Percentiles rank a stretch among this genome's conserved stretches.
These are phyloP conservation scores for Colletes latitarsis DNA, from an alignment of 1,140 invertebrate genomes.

Conservation along the genomic window DNA sequence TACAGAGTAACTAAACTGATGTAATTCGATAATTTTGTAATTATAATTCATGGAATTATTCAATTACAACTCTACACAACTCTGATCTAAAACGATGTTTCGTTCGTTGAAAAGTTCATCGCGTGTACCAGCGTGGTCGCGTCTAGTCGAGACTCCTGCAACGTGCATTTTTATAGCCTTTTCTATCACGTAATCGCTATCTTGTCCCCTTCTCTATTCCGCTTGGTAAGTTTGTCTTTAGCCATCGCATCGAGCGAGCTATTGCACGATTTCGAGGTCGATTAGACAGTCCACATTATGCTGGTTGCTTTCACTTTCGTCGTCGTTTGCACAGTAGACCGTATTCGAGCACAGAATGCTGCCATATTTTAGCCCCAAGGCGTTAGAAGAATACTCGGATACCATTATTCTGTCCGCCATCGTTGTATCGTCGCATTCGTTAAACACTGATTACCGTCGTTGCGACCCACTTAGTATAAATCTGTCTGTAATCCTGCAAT, in stretches of 20 bases:
- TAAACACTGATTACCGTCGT: too few relatives aligned
- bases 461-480: too few relatives aligned
- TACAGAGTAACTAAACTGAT: too few relatives aligned
- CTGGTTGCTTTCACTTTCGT: conserved; percentile 74
- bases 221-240: conserved; percentile 28
- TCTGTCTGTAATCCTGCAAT: too few relatives aligned
- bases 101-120: neutral
- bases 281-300: conserved; percentile 59
- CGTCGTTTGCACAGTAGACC: conserved; percentile 50
- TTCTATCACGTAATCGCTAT: conserved; percentile 44
- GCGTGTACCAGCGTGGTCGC: neutral
- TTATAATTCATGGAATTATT: too few relatives aligned
- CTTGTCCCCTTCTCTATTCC: conserved; percentile 5
- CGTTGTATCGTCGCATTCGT: neutral
- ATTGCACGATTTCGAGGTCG: conserved; percentile 67
- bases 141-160: conserved; percentile 6
- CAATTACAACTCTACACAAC: too few relatives aligned
- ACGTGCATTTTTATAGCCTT: conserved; percentile 51
- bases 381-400: neutral
- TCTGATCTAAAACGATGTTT: neutral
- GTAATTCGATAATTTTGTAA: too few relatives aligned
- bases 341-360: conserved; percentile 15
- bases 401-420: neutral
- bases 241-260: neutral
- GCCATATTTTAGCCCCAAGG: neutral